Evolutionary conservation across 2,888 invertebrate species (phyloP).

Genomic region (Drepana falcataria): DNA sequence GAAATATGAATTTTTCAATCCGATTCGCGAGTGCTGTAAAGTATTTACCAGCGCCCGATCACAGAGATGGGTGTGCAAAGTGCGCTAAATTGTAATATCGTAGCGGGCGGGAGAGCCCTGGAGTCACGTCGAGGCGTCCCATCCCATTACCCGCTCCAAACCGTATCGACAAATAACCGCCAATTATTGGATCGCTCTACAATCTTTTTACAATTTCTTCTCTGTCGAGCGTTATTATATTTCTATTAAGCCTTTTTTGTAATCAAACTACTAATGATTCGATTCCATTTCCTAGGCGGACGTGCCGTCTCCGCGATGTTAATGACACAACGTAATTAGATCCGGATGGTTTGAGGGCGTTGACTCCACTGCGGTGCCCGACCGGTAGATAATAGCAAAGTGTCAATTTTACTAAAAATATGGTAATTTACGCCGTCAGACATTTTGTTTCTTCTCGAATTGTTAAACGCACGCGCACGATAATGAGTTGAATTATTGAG

Average conservation of each 20-base stretch:
- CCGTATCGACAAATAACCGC: conserved; percentile 78
- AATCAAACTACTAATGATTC: conserved; percentile 79
- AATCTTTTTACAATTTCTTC: conserved; percentile 80
- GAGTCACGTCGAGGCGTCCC: conserved; percentile 72
- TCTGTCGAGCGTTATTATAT: conserved; percentile 75
- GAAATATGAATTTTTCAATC: neutral
- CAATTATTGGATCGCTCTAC: conserved; percentile 78
- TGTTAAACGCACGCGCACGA: conserved; percentile 27
- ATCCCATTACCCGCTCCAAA: conserved; percentile 75
- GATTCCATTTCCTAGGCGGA: conserved; percentile 79
- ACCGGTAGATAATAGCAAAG: conserved; percentile 65
- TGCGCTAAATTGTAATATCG: conserved; percentile 54
- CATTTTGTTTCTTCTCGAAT: conserved; percentile 43
- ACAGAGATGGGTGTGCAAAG: conserved; percentile 43
- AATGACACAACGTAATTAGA: conserved; percentile 77
- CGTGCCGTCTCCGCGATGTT: conserved; percentile 74
- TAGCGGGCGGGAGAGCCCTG: conserved; percentile 30
- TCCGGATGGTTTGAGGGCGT: conserved; percentile 75
- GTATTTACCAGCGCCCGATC: conserved; percentile 6
- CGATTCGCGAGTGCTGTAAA: too few relatives aligned
- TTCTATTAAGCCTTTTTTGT: conserved; percentile 80
- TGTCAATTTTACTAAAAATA: conserved; percentile 75
- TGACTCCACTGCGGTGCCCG: conserved; percentile 65
- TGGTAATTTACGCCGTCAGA: conserved; percentile 59
- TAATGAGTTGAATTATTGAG: conserved; percentile 19